Conservation (phyloP, 92 coral and sea anemone species). For the Anthopleura xanthogrammica region DNA sequence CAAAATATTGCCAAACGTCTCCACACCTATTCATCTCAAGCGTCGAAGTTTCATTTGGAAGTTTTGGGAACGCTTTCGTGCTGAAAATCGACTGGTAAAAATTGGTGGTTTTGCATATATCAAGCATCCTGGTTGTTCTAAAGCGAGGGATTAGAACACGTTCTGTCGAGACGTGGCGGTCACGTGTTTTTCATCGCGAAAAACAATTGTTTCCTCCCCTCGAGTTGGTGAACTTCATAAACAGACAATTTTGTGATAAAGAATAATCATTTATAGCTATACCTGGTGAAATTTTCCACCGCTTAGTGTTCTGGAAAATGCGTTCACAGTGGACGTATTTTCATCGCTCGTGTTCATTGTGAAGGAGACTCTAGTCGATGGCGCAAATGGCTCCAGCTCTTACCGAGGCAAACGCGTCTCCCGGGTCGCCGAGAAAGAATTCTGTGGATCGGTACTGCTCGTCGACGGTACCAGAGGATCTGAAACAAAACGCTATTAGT, state of each 20-base stretch:
- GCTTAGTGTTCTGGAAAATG: conserved; percentile 79
- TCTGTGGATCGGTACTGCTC: conserved; percentile 95
- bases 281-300: conserved; percentile 49
- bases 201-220: conserved; percentile 82
- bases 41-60: conserved; percentile 19
- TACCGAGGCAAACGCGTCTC: conserved; percentile 99
- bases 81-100: conserved; percentile 58
- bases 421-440: conserved; percentile 97
- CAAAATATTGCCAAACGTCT: conserved; percentile 58
- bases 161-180: conserved; percentile 99
- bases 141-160: conserved; percentile 98
- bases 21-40: conserved; percentile 58
- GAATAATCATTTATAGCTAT: conserved; percentile 24
- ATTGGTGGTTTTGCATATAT: conserved; percentile 92
- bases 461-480: conserved; percentile 83
- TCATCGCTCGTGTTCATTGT: conserved; percentile 90
- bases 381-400: conserved; percentile 99
- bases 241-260: conserved; percentile 45
- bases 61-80: conserved; percentile 20
- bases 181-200: conserved; percentile 96
- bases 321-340: conserved; percentile 90
- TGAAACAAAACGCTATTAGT: conserved; percentile 69
- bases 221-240: conserved; percentile 61
- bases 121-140: conserved; percentile 93
- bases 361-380: conserved; percentile 99